Evolutionary conservation across 2,888 invertebrate species (phyloP).

Genomic region (Odontothrips loti): DNA sequence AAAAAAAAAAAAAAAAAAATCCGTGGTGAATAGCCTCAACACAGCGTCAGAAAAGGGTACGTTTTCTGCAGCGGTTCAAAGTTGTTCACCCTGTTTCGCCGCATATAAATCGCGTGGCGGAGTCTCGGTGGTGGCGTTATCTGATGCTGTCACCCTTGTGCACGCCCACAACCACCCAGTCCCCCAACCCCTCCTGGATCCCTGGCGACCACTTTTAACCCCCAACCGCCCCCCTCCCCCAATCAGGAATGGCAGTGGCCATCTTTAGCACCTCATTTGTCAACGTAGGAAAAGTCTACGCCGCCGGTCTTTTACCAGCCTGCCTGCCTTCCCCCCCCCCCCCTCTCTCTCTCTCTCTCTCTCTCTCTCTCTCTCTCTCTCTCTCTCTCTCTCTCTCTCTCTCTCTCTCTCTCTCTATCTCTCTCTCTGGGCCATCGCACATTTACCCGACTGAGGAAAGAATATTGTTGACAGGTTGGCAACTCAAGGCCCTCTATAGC

Average conservation of each 20-base stretch:
- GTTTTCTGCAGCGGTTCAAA: background rate
- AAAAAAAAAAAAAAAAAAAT: too few species aligned
- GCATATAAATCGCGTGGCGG: background rate
- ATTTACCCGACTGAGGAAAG: background rate
- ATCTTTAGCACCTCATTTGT: constrained; percentile 6
- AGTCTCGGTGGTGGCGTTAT: background rate
- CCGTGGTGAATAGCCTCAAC: too few species aligned
- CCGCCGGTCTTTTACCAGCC: too few species aligned
- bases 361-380: background rate
- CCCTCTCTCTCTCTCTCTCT: too few species aligned
- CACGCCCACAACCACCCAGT: background rate
- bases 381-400: background rate
- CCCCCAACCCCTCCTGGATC: background rate
- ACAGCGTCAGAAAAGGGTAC: too few species aligned
- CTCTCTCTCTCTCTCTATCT: too few species aligned
- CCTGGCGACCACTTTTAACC: background rate
- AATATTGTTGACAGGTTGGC: background rate
- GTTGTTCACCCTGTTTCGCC: background rate
- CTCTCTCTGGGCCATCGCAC: too few species aligned
- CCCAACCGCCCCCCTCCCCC: background rate
- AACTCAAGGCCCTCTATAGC: constrained; percentile 6
- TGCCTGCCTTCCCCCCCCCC: background rate
- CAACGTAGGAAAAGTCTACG: background rate
- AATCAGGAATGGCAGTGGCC: constrained; percentile 5
- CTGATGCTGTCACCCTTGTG: background rate